A percentile compares a stretch with the other conserved stretches of the same genome.
Evolutionary conservation across 2,888 invertebrate species (phyloP).

Genomic region (Schrankia costaestrigalis): DNA sequence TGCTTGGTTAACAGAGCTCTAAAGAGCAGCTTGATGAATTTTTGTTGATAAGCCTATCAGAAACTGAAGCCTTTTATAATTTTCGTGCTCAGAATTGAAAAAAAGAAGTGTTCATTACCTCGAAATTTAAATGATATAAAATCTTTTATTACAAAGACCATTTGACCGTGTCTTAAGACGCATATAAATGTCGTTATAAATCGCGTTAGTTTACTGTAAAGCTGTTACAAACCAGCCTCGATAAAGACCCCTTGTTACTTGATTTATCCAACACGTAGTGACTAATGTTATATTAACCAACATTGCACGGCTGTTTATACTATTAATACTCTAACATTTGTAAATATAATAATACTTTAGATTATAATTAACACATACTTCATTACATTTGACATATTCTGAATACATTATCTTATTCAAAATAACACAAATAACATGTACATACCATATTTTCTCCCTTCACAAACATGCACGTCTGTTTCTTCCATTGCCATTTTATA

Average conservation of each 20-base stretch:
- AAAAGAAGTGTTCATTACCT: no score
- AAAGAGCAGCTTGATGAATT: no score
- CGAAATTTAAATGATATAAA: no score
- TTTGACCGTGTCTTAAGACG: conserved; percentile 8
- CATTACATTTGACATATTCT: no score
- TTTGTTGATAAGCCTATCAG: no score
- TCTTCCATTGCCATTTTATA: no score
- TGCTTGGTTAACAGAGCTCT: no score
- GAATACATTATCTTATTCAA: no score
- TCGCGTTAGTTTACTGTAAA: conserved; percentile 21
- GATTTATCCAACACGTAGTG: conserved; percentile 65
- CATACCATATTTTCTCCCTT: conserved; percentile 9
- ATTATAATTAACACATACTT: conserved; percentile 13
- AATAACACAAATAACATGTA: no score
- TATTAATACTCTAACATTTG: conserved; percentile 18
- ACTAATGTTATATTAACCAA: conserved; percentile 51
- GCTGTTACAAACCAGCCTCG: conserved; percentile 55
- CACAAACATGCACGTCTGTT: conserved; percentile 23
- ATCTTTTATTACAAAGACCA: conserved; percentile 7
- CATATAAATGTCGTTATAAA: conserved; percentile 13
- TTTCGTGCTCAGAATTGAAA: no score
- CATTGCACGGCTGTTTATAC: conserved; percentile 30
- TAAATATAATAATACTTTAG: conserved; percentile 20
- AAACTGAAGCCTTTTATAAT: no score
- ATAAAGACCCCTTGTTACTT: conserved; percentile 76